These are phyloP conservation scores for Platyura marginata DNA, from an alignment of 1,140 invertebrate species.

Conservation along the genomic window DNA sequence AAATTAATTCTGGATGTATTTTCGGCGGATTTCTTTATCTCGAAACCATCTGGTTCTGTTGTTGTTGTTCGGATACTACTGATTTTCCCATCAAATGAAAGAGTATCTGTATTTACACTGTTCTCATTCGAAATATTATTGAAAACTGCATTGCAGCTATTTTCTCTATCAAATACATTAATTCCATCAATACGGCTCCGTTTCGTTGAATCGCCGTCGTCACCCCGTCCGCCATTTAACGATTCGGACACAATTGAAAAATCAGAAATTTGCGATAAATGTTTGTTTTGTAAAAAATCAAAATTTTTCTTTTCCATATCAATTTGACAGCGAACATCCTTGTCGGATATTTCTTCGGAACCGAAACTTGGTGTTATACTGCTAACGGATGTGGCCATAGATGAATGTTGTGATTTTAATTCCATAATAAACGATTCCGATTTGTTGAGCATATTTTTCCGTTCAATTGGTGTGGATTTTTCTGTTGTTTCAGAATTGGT, in stretches of 20 bases:
- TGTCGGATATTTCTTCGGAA: background rate
- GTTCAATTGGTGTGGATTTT: background rate
- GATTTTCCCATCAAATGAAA: slow-evolving; percentile 21
- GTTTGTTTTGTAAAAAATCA: background rate
- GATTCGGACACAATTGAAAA: background rate
- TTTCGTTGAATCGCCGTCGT: no score
- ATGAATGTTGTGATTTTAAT: background rate
- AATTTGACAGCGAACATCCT: background rate
- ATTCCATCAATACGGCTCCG: no score
- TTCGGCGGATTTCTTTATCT: slow-evolving; percentile 1
- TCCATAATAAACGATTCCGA: background rate
- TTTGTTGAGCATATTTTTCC: background rate
- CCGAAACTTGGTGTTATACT: background rate
- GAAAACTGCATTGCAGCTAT: slow-evolving; percentile 23
- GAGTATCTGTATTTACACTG: slow-evolving; percentile 2
- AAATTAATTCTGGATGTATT: slow-evolving; percentile 6
- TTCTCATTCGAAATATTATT: slow-evolving; percentile 8
- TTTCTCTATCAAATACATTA: slow-evolving; percentile 11
- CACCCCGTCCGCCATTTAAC: no score
- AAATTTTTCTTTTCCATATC: background rate
- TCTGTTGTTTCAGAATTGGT: background rate
- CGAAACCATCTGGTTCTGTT: background rate
- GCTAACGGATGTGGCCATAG: background rate
- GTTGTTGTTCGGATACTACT: slow-evolving; percentile 10
- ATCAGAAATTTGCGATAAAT: background rate